Evolutionary conservation across 2,113 vertebrate genomes (phyloP), one percentile per base, ranked within the genome.

Genomic region (Ondatra zibethicus): DNA sequence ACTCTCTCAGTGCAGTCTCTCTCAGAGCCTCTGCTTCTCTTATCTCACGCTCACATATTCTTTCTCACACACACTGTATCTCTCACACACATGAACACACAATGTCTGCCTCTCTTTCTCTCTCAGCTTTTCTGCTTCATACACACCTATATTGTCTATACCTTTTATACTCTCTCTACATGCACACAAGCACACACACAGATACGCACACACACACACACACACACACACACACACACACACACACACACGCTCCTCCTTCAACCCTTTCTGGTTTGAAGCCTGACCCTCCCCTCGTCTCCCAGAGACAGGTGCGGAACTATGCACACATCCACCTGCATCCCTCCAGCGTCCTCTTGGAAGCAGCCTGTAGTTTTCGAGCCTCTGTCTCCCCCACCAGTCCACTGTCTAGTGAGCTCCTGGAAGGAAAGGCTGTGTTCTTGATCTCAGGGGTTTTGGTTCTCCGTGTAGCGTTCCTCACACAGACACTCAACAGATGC

Each of bases 371-470:
- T 27, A 42, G 89, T 80, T 58, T 68, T 66, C 39, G 19, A 29
- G 61, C n/a, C 89, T 97, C 95, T 84, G 87, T 84, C 94, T 90
- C 89, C 81, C 94, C 65, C 91, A 96, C 65, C 75, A 93, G 93
- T 95, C 89, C 77, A 77, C 13, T 89, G 8, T 78, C 61, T 58
- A 6, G 61, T 16, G 70, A 94, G 84, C 84, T 95, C 29, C 58
- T 61, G 33, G 47, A 93, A 95, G 45, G 87, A 88, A 93, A 80
- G 68, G 2, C 45, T 88, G 73, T 70, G 80, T 90, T 86, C 90
- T 84, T 87, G 66, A 88, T 66, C 88, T 92, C 66, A 1, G 4
- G 45, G 50, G 31, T 29, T 76, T 82, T 47, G 13, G 31, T 63
- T 84, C 47, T 52, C 7, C 23, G 76, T 1, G 72, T 2, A 63